Base-by-base conservation (phyloP, 1,140 invertebrate species). In the Drosophila nikananu region DNA sequence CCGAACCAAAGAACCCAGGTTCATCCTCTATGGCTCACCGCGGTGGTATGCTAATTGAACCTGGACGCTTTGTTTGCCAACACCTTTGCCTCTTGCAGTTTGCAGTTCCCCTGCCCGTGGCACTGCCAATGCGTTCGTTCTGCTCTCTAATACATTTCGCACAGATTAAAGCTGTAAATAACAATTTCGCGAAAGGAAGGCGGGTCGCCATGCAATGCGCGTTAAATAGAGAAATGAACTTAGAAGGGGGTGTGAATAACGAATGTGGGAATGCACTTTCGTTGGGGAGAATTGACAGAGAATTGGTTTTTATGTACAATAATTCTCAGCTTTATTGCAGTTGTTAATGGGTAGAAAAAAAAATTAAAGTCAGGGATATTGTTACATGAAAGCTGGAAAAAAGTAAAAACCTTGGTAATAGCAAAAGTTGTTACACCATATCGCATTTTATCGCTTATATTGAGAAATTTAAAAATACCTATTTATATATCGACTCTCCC, bases 101-200 rank as follows among this genome's bases (percentile, higher is more conserved):
- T 49, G 64, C 62, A 54, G 49, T 37, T 19, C 9, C 19, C 35
- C 25, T n/a, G n/a, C 35, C 51, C 32, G 12, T 74, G 37, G 52
- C 15, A 39, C 23, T 52, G 41, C 41, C 66, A 72, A 57, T 58
- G 68, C 48, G 77, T 81, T 79, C 76, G 80, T 72, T 65, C 65
- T 75, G 73, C 77, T 63, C 84, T 87, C 84, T 89, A 87, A 87
- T 87, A 89, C 81, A 84, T 89, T 90, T 89, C 67, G 76, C 75
- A 77, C 78, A 90, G 84, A 90, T 89, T 89, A 89, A 81, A 71
- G 81, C 63, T 81, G 84, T 89, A 89, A 90, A 89, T 89, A 89
- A 86, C 81, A 89, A 89, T 84, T 90, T 87, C 71, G 60, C 70
- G 44, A 79, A 83, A 78, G 77, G 64, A 79, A 57, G 72, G 60